phyloP scores from a whole-genome alignment of 2,797 vertebrate species.

The Delichon dasypus region DNA sequence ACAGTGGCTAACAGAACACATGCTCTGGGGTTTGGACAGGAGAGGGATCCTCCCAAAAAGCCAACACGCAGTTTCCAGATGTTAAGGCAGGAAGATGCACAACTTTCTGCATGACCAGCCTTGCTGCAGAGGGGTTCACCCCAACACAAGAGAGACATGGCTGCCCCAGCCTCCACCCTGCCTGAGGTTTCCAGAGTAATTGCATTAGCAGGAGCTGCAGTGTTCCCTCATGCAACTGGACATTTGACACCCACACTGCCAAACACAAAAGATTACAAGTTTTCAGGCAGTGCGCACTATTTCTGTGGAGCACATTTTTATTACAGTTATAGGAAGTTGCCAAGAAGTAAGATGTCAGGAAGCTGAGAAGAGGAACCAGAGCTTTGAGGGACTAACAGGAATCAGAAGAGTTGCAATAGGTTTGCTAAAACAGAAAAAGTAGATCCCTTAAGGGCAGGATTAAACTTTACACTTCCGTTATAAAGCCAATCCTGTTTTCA shows the following conservation, averaged over 20 bases:
- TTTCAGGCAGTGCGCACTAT: not conserved
- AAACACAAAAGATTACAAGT: not conserved
- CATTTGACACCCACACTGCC: not conserved
- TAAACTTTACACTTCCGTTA: not conserved
- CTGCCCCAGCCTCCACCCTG: not conserved
- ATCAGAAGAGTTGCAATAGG: not conserved
- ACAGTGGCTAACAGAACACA: not conserved
- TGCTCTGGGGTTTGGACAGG: too few relatives aligned
- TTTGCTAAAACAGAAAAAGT: not conserved
- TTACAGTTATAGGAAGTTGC: not conserved
- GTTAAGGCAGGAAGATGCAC: not conserved
- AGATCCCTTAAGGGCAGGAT: not conserved
- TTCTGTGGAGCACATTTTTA: not conserved
- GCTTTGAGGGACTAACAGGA: not conserved
- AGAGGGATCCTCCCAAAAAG: accelerated
- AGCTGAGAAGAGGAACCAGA: slow-evolving; percentile 28
- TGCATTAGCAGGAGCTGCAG: not conserved
- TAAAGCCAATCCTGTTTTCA: not conserved
- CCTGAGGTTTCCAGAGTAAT: not conserved
- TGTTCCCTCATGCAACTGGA: not conserved
- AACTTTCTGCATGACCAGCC: not conserved
- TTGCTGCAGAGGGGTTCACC: not conserved
- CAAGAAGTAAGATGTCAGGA: not conserved
- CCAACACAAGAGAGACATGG: not conserved
- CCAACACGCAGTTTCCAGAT: not conserved